Evolutionary conservation across 2,797 vertebrate genomes (phyloP), one percentile per base, ranked within the genome.

Genomic region (Pelobates cultripes): DNA sequence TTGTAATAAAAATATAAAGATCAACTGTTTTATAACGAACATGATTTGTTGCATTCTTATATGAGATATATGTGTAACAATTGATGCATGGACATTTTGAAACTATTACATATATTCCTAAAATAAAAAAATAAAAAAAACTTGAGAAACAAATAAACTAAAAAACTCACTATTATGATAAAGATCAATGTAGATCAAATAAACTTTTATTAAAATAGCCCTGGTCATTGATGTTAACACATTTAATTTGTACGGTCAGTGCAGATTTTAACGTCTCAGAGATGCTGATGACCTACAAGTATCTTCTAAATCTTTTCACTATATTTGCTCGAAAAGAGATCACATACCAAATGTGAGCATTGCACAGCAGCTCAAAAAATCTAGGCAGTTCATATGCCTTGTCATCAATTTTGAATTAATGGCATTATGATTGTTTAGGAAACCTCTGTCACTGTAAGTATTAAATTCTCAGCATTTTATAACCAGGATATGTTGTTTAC

Each of bases 401-500:
- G 85, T 85, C 86, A 86, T 89, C 70, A 85, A 75, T 61, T 45
- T 45, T 77, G 75, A 86, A 75, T 85, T 85, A 75, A 73, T 61
- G 71, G 77, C 43, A 85, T 47, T 68, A 68, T 0, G 53, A 86
- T 86, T 89, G 70, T 88, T 84, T 83, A 89, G 87, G 90, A 85
- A 78, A 83, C 78, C 82, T 88, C 80, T 82, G 80, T 73, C 67
- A 75, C 72, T 78, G 44, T 64, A 79, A 87, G 88, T 79, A 88
- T 85, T 90, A 90, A 85, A 90, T 91, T 88, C 87, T 79, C 86
- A 69, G 80, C 80, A 43, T 76, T 85, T 70, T 74, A 72, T 89
- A 91, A 91, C 87, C 83, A 87, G 87, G 84, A 88, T 88, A 70
- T 80, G 75, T 92, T 91, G 88, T 93, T 94, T 93, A 92, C 89